A percentile compares a stretch with the other conserved stretches of the same genome.
Conservation (phyloP, 2,113 vertebrate species). For the Corapipo altera region DNA sequence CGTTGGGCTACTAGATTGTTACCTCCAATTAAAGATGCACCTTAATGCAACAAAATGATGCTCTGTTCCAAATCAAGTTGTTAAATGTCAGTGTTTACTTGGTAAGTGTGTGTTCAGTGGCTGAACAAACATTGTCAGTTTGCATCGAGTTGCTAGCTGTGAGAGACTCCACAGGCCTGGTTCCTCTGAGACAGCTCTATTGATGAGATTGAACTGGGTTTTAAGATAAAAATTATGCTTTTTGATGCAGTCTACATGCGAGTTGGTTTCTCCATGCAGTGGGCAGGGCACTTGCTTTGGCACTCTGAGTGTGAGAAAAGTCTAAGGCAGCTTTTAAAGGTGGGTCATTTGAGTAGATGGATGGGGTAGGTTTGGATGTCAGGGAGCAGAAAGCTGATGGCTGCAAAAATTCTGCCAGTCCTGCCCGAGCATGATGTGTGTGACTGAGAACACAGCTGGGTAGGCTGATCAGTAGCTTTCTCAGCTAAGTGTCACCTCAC, state of each 20-base stretch:
- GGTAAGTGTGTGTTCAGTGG: slow-evolving; percentile 47
- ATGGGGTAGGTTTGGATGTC: not conserved
- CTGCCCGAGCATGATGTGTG: not conserved
- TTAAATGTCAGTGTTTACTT: slow-evolving; percentile 50
- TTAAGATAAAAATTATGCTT: not conserved
- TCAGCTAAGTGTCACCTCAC: not conserved
- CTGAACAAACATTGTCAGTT: slow-evolving; percentile 26
- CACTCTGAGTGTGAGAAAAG: not conserved
- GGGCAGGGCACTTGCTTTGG: not conserved
- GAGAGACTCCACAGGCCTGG: not conserved
- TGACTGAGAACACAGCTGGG: not conserved
- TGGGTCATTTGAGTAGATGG: not conserved
- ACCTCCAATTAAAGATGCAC: slow-evolving; percentile 63
- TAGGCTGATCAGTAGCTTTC: not conserved
- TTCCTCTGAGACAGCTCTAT: not conserved
- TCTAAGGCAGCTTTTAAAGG: not conserved
- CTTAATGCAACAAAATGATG: slow-evolving; percentile 30
- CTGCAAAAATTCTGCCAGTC: not conserved
- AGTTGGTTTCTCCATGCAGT: not conserved
- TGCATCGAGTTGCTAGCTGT: not conserved
- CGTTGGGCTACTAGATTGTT: slow-evolving; percentile 37
- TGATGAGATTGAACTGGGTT: not conserved
- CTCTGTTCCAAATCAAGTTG: slow-evolving; percentile 41
- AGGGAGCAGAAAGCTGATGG: not conserved
- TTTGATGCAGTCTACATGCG: not conserved